phyloP scores from a whole-genome alignment of 2,797 vertebrate species.

The Intellagama lesueurii region DNA sequence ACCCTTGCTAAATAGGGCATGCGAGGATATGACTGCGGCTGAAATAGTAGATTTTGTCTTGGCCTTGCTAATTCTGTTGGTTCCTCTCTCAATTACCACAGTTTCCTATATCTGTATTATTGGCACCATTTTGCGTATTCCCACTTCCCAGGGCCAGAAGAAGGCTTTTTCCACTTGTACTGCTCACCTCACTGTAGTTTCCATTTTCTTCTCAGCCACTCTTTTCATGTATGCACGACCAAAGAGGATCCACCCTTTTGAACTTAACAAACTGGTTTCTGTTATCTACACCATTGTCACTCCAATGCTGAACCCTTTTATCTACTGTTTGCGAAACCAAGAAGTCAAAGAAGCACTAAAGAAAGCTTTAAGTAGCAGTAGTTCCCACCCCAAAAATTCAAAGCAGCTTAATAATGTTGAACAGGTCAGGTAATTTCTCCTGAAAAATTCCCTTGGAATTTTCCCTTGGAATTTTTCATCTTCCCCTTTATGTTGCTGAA shows the following conservation, averaged over 20 bases:
- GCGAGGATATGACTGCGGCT: slow-evolving; percentile 48
- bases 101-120: slow-evolving; percentile 62
- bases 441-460: neutral
- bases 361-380: slow-evolving; percentile 16
- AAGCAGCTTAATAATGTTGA: too few species aligned
- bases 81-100: slow-evolving; percentile 54
- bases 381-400: neutral
- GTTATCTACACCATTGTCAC: slow-evolving; percentile 66
- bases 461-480: neutral
- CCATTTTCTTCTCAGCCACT: slow-evolving; percentile 67
- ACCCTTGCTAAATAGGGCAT: slow-evolving; percentile 64
- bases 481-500: neutral
- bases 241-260: slow-evolving; percentile 60
- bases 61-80: slow-evolving; percentile 62
- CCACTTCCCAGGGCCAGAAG: slow-evolving; percentile 18
- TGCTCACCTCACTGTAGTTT: slow-evolving; percentile 64
- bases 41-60: slow-evolving; percentile 71
- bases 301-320: slow-evolving; percentile 69
- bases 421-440: neutral
- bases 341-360: slow-evolving; percentile 64
- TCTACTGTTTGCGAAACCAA: slow-evolving; percentile 69
- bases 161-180: slow-evolving; percentile 72
- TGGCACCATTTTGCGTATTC: slow-evolving; percentile 33
- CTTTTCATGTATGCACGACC: slow-evolving; percentile 64
- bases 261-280: slow-evolving; percentile 68